Evolutionary conservation across 2,888 invertebrate species (phyloP), one percentile per base, ranked within the genome.

Genomic region (Callyntrura guangdongensis): DNA sequence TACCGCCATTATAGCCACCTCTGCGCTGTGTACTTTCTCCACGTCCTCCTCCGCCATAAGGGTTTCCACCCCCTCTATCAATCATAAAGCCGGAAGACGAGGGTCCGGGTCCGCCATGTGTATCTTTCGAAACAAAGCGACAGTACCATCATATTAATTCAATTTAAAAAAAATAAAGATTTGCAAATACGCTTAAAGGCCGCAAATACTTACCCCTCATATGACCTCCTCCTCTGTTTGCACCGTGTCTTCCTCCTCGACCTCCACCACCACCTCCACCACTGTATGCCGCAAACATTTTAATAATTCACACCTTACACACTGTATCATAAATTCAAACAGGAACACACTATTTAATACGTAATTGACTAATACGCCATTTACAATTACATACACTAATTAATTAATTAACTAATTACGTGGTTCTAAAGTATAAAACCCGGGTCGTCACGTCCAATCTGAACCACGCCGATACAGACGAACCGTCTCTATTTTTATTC

Each of bases 251-350:
- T 53, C 69, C n/a, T 47, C 92, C 67, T 20, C 84, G 6, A 22
- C n/a, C n/a, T n/a, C 81, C 79, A 9, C 83, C 53, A 12, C 89
- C 47, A 2, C 64, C 49, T 11, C 64, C 61, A 11, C 86, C 85
- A 53, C 85, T 83, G 49, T 91, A 92, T 3, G 92, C 92, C n/a
- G 92, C 91, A 83, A 92, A 92, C 83, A 92, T 64, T n/a, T n/a
- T n/a, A n/a, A n/a, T n/a, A n/a, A n/a, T n/a, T n/a, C n/a, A n/a
- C n/a, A n/a, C n/a, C n/a, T n/a, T n/a, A n/a, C n/a, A n/a, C n/a
- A n/a, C n/a, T n/a, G n/a, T n/a, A n/a, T n/a, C n/a, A n/a, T n/a
- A n/a, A n/a, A n/a, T n/a, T n/a, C n/a, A n/a, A n/a, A n/a, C n/a
- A n/a, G n/a, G n/a, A n/a, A n/a, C n/a, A n/a, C n/a, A n/a, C n/a